Conservation (phyloP, 1,140 invertebrate species). For the Zaprionus africanus region DNA sequence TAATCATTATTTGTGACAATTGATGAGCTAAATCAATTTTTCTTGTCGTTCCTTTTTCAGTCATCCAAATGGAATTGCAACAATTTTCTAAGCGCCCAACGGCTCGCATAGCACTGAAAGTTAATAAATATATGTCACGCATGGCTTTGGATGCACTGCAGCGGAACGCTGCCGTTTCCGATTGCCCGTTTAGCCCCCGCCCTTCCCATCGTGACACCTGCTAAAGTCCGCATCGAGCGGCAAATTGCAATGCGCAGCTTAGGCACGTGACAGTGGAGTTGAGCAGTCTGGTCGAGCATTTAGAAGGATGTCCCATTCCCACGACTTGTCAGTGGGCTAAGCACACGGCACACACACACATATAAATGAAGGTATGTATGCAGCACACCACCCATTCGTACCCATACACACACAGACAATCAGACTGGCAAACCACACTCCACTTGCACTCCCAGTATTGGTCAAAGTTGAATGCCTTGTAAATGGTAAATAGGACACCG, state of each 20-base stretch:
- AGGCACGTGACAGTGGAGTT: constrained; percentile 67
- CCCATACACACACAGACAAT: constrained; percentile 7
- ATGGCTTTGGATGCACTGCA: constrained; percentile 65
- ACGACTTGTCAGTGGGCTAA: constrained; percentile 59
- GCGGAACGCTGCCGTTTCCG: constrained; percentile 13
- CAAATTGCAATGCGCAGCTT: constrained; percentile 48
- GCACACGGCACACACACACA: constrained; percentile 12
- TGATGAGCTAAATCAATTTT: constrained; percentile 72
- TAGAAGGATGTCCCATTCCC: constrained; percentile 51
- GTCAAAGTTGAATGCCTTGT: constrained; percentile 71
- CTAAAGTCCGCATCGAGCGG: constrained; percentile 42
- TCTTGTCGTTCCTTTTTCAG: constrained; percentile 35
- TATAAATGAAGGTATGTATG: neutral
- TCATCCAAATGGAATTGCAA: constrained; percentile 44
- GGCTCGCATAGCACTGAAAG: constrained; percentile 51
- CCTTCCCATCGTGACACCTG: constrained; percentile 52
- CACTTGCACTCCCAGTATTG: constrained; percentile 46
- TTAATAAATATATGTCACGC: constrained; percentile 79
- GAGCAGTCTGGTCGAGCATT: constrained; percentile 21
- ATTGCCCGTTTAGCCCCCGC: neutral
- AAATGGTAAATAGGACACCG: constrained; percentile 47
- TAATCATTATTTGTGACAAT: constrained; percentile 83
- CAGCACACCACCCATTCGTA: neutral
- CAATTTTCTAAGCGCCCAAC: constrained; percentile 46
- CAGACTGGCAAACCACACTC: constrained; percentile 32